Base-by-base conservation (phyloP, 2,113 vertebrate genomes). In the Cyrtonyx montezumae region DNA sequence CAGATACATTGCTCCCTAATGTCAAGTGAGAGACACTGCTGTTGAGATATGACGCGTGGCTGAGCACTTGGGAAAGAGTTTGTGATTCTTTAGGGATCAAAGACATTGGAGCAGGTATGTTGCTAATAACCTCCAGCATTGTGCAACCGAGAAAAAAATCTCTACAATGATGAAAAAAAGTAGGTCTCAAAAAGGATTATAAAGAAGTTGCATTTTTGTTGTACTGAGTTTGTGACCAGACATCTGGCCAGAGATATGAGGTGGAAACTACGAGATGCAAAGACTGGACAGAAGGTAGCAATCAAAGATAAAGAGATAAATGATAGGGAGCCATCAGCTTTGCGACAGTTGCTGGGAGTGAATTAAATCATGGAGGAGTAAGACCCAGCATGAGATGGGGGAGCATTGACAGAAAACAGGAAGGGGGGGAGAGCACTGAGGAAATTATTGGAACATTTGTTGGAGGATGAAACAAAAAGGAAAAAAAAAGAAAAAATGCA, bases 291-390 rank as follows among this genome's bases (percentile, higher is more conserved):
- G 76, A 92, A 92, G 82, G 76, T 45, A 94, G 37, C 58, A 75
- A 80, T n/a, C 69, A 75, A 91, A 83, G 79, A 80, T 90, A 85
- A 84, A 93, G 94, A 91, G 73, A 90, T 75, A 94, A 96, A 80
- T 86, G 73, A 68, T 79, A 78, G 87, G 48, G 56, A 96, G 65
- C 51, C 46, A 88, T 86, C 76, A 87, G 79, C 40, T 94, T 91
- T 86, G 40, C 11, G 13, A 79, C 88, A 83, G 88, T 91, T 90
- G 45, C 73, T 83, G 76, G 78, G 82, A 85, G 56, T 88, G 84
- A 87, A 84, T 96, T 95, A 88, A 96, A 96, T 88, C 91, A 91
- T 56, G 67, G 90, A 91, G 87, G 40, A 94, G 62, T 84, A 90
- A 94, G 89, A 80, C 69, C 16, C 85, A 78, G 82, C 71, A 68